Evolutionary conservation across 2,797 vertebrate species (phyloP), one percentile per base, ranked within the genome.

Genomic region (Echiichthys vipera): DNA sequence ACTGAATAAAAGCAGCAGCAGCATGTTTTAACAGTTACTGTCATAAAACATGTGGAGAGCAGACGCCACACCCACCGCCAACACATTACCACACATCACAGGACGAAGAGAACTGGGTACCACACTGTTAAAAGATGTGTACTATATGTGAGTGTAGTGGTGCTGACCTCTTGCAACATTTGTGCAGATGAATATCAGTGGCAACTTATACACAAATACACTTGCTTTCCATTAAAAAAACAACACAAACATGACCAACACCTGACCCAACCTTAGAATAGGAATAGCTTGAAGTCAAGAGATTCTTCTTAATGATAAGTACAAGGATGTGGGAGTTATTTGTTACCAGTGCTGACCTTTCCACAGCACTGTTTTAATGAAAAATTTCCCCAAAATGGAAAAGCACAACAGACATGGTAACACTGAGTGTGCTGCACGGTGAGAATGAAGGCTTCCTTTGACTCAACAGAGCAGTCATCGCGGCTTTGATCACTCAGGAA

Each of bases 401-500:
- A 37, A 22, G 58, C 50, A 54, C 55, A 74, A 14, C n/a, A n/a
- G n/a, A 43, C 27, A 10, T 10, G 34, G 59, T 78, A 65, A 71
- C 1, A n/a, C 61, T 78, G 74, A 55, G 57, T 54, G 54, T 50
- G 61, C 50, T 39, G 45, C 54, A 13, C 14, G 3, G 36, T 18
- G 59, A 68, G 71, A 74, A 71, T 57, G 56, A 47, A 69, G 56
- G 61, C 61, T 72, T 50, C 37, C 32, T 69, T 61, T 87, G 80
- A 86, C 74, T 83, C 78, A 87, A 73, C 71, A 12, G 22, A 51
- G 67, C 59, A 49, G 64, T 69, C 78, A 57, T 27, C 3, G 6
- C 50, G 47, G 32, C 68, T 88, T 85, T 87, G 83, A 89, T 88
- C 76, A 18, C 63, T 61, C 63, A 82, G 78, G 80, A 86, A 83